Percentiles rank a stretch among this genome's conserved stretches.
These are phyloP conservation scores for Selene dorsalis DNA, from an alignment of 2,797 vertebrate genomes.

Conservation along the genomic window DNA sequence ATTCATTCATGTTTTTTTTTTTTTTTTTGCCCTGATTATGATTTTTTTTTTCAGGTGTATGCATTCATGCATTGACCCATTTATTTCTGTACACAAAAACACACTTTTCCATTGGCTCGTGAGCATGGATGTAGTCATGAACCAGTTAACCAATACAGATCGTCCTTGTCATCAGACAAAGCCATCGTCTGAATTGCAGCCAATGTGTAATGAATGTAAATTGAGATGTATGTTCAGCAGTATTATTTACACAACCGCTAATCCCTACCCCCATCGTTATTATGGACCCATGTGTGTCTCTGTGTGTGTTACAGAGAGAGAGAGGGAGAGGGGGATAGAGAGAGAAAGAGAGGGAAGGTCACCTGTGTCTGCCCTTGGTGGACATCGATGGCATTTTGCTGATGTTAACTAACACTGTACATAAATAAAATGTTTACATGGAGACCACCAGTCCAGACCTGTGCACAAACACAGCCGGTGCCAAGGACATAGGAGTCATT, in stretches of 20 bases:
- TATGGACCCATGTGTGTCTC: slow-evolving; percentile 20
- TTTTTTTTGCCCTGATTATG: too few species aligned
- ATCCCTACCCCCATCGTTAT: slow-evolving; percentile 25
- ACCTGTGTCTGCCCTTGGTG: slow-evolving; percentile 53
- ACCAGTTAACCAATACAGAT: slow-evolving; percentile 49
- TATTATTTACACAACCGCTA: slow-evolving; percentile 55
- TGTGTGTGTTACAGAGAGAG: slow-evolving; percentile 23
- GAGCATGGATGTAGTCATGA: slow-evolving; percentile 18
- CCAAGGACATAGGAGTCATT: slow-evolving; percentile 58
- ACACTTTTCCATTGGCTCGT: neutral
- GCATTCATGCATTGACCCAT: slow-evolving; percentile 1
- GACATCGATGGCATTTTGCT: slow-evolving; percentile 51
- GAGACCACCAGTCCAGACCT: slow-evolving; percentile 28
- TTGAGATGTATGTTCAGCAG: slow-evolving; percentile 60
- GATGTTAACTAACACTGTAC: slow-evolving; percentile 54
- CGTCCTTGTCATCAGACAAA: slow-evolving; percentile 22
- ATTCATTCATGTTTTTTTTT: neutral
- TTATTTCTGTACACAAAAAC: neutral
- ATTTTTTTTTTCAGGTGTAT: neutral
- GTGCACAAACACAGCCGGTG: slow-evolving; percentile 45
- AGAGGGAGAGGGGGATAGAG: slow-evolving; percentile 6
- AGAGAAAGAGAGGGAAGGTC: slow-evolving; percentile 50
- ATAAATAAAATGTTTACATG: slow-evolving; percentile 67
- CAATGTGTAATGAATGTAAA: slow-evolving; percentile 63
- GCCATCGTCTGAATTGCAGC: slow-evolving; percentile 41